A percentile compares a stretch with the other conserved stretches of the same genome.
phyloP scores from a whole-genome alignment of 2,113 vertebrate genomes.

The Panthera uncia region DNA sequence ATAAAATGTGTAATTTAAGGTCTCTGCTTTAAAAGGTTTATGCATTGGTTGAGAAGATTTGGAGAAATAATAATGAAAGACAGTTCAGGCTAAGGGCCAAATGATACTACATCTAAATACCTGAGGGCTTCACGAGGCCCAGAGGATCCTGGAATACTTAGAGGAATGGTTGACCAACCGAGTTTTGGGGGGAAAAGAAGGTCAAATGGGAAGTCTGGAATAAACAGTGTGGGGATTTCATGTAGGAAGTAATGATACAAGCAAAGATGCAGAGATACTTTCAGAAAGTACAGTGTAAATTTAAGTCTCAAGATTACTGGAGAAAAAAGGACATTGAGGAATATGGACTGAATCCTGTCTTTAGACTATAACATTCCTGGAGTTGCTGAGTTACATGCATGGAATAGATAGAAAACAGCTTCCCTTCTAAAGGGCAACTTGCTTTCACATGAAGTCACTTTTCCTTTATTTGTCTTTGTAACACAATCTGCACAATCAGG shows the following conservation, averaged over 20 bases:
- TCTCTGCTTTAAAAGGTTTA: neutral
- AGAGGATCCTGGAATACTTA: neutral
- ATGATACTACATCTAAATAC: neutral
- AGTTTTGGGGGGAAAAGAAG: neutral
- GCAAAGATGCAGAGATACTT: neutral
- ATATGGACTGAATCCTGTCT: neutral
- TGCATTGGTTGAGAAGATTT: neutral
- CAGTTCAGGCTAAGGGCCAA: neutral
- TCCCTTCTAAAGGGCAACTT: neutral
- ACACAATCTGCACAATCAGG: neutral
- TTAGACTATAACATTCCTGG: neutral
- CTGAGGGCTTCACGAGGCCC: neutral
- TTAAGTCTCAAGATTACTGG: conserved; percentile 24
- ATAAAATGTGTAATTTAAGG: neutral
- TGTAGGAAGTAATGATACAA: neutral
- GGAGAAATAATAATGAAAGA: neutral
- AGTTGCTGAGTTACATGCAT: neutral
- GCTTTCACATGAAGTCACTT: neutral
- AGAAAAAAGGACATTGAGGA: neutral
- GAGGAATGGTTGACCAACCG: neutral
- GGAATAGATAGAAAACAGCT: neutral
- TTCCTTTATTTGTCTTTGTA: neutral
- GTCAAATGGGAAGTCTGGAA: neutral
- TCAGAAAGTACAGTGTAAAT: conserved; percentile 25
- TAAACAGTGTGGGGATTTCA: neutral